Evolutionary conservation across 1,140 invertebrate genomes (phyloP).

Genomic region (Gryon sp.): DNA sequence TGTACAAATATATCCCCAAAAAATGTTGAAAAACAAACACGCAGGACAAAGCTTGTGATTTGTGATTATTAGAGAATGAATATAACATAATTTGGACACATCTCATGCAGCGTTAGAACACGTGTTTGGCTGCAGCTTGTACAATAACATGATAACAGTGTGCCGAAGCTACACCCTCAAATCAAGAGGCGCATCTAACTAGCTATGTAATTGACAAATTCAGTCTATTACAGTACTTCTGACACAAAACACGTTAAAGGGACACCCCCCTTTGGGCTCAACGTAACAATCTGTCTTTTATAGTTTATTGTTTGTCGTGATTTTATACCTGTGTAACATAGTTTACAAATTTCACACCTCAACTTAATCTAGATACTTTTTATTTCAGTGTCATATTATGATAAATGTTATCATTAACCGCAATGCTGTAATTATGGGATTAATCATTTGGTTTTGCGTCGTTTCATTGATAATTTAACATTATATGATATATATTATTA

Average conservation of each 20-base stretch:
- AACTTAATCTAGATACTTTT: conserved; percentile 8
- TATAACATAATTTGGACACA: conserved; percentile 44
- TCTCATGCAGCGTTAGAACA: conserved; percentile 40
- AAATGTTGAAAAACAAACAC: no score
- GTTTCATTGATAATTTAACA: no score
- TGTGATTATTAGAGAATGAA: no score
- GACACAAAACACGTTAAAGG: conserved; percentile 37
- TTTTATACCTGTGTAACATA: conserved; percentile 15
- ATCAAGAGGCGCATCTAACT: conserved; percentile 77
- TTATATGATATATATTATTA: no score
- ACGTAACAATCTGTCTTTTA: conserved; percentile 51
- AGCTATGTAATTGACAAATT: conserved; percentile 78
- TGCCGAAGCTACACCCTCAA: conserved; percentile 70
- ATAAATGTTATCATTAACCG: conserved; percentile 25
- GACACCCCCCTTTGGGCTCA: conserved; percentile 18
- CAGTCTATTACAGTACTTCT: conserved; percentile 68
- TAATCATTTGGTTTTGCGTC: no score
- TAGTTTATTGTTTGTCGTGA: conserved; percentile 51
- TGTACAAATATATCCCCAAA: no score
- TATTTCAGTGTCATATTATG: conserved; percentile 8
- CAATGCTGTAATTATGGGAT: no score
- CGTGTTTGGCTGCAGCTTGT: conserved; percentile 39
- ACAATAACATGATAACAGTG: conserved; percentile 70
- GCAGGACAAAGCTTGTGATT: no score
- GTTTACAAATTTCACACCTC: conserved; percentile 16